Evolutionary conservation across 2,888 invertebrate species (phyloP), one percentile per base, ranked within the genome.

Genomic region (Tenthredo livida): DNA sequence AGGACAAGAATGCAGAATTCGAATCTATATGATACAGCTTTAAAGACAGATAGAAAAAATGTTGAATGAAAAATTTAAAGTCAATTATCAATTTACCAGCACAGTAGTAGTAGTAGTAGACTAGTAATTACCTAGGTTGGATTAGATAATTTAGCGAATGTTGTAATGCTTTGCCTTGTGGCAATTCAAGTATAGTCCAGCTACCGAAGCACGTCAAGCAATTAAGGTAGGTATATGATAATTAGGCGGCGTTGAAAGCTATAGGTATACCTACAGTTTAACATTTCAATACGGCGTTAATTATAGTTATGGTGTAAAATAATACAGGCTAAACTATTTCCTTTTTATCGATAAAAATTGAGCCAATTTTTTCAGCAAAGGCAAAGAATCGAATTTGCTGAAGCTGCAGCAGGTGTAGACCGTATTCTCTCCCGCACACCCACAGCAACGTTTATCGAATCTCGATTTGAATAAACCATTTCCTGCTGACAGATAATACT

Each of bases 401-500:
- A 37, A 58, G 10, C 29, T n/a, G n/a, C n/a, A n/a, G 29, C 40
- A 61, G 80, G 58, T 80, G 80, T 80, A 54, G 54, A 17, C 54
- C 29, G 33, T 54, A 54, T 80, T 80, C 80, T 40, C 33, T 80
- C 17, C 80, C 61, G 58, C 40, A 80, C 58, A 80, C n/a, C 58
- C 61, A 80, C 61, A 33, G 21, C 58, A 58, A 50, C 80, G 61
- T 80, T 80, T 61, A 58, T 61, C 61, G 80, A 54, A 37, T 58
- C 78, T 37, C 29, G 37, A 78, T 58, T 29, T 29, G 61, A 80
- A 80, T 80, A 80, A 80, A 80, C 61, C 15, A 43, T 80, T 80
- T 80, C 80, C 80, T 80, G 80, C 25, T 40, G 80, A 37, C 12
- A 40, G 40, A 80, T 80, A 80, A 80, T 80, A 61, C 61, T 21